Base-by-base conservation (phyloP, 1,140 invertebrate genomes). In the Sycophila sp. region DNA sequence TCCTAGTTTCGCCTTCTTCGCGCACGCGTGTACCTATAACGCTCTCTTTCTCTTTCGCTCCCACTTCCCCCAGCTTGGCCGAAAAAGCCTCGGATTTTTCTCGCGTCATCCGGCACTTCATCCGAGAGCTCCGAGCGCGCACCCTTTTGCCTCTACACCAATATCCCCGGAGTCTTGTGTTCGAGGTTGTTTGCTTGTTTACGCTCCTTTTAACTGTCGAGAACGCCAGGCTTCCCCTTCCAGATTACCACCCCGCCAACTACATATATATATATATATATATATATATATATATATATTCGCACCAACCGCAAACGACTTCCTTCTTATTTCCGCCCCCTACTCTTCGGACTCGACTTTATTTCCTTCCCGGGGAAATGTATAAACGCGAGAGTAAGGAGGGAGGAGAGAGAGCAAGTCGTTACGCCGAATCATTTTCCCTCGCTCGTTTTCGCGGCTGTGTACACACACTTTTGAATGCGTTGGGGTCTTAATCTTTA, bases 151-250 rank as follows among this genome's bases (percentile, higher is more conserved):
- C 38, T 58, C 34, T 56, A 36, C 47, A 67, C 64, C 64, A 58
- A 58, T 58, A 51, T 72, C 75, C 58, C 66, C 42, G 45, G 59
- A 65, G 71, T 47, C 63, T 72, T 67, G 65, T 69, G 71, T 75
- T 72, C 64, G 64, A 72, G 69, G 71, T 73, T 73, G 69, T 69
- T 69, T 63, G 74, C 72, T 77, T 75, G 74, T 77, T 77, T 77
- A 77, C 71, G 45, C 67, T 73, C 72, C 72, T 73, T 72, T 71
- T 72, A 75, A 74, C 72, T 69, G 56, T 67, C 63, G 73, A 72
- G 71, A 69, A 72, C 71, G 67, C 62, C 58, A 49, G 64, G 55
- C 59, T 51, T 47, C 19, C n/a, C n/a, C 49, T 53, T 8, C 24
- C 34, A 7, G n/a, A n/a, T n/a, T n/a, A n/a, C n/a, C n/a, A n/a